Conservation (phyloP, 2,888 invertebrate genomes). For the Parnassius orleans region DNA sequence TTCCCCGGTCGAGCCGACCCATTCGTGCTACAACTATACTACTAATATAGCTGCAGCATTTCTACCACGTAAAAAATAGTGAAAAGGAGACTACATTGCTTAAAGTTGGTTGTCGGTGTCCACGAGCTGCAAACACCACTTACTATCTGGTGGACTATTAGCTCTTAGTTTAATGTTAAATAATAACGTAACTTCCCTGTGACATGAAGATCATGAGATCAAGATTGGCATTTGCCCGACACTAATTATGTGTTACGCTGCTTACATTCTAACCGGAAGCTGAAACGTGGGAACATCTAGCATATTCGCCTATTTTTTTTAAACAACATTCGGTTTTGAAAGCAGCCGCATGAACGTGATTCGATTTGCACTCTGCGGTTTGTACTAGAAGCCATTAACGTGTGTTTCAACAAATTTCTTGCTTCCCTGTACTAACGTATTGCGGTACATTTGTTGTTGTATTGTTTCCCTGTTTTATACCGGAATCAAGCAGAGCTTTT, state of each 20-base stretch:
- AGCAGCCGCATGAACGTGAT: constrained; percentile 29
- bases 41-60: too few species aligned
- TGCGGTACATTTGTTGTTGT: neutral
- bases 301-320: constrained; percentile 37
- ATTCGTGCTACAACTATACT: too few species aligned
- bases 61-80: too few species aligned
- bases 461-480: neutral
- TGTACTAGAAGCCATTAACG: constrained; percentile 32
- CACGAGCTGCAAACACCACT: too few species aligned
- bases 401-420: constrained; percentile 19
- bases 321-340: constrained; percentile 27
- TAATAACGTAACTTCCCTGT: too few species aligned
- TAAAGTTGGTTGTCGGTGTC: too few species aligned
- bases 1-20: too few species aligned
- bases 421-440: constrained; percentile 6
- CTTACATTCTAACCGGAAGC: constrained; percentile 56
- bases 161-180: too few species aligned
- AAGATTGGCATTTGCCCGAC: constrained; percentile 22
- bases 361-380: constrained; percentile 39
- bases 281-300: constrained; percentile 54
- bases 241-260: constrained; percentile 50
- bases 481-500: too few species aligned
- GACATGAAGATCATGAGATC: neutral
- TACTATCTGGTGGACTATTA: too few species aligned
- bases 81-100: too few species aligned